Percentiles rank a stretch among this genome's conserved stretches.
Conservation (phyloP, 1,140 invertebrate species). For the Panonychus citri region DNA sequence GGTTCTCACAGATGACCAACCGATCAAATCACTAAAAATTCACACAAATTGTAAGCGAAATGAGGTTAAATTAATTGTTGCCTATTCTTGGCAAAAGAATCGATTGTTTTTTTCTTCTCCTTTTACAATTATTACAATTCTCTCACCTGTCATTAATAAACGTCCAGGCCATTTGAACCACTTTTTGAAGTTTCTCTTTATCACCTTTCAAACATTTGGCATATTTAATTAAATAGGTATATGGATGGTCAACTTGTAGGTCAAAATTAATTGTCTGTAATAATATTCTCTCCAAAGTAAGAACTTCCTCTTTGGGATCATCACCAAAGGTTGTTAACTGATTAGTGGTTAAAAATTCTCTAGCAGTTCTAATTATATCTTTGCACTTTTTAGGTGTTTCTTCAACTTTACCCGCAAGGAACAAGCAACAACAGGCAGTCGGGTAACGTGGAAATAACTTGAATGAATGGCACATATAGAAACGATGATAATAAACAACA, state of each 20-base stretch:
- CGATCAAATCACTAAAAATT: too few species aligned
- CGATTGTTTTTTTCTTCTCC: too few species aligned
- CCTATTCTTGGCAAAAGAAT: too few species aligned
- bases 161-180: slow-evolving; percentile 99
- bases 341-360: slow-evolving; percentile 45
- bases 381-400: slow-evolving; percentile 98
- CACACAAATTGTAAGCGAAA: too few species aligned
- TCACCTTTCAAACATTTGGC: slow-evolving; percentile 89
- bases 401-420: slow-evolving; percentile 93
- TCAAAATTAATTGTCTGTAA: slow-evolving; percentile 98
- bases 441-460: slow-evolving; percentile 84
- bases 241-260: slow-evolving; percentile 91
- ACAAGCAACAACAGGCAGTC: slow-evolving; percentile 92
- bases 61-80: too few species aligned
- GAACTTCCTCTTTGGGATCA: slow-evolving; percentile 86
- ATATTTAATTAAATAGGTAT: slow-evolving; percentile 79
- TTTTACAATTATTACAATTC: too few species aligned
- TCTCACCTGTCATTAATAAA: slow-evolving; percentile 91
- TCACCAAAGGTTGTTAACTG: slow-evolving; percentile 74
- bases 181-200: slow-evolving; percentile 72
- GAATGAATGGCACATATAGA: slow-evolving; percentile 97
- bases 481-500: slow-evolving; percentile 90
- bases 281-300: slow-evolving; percentile 86
- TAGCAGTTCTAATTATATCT: slow-evolving; percentile 80
- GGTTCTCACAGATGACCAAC: too few species aligned